Evolutionary conservation across 2,113 vertebrate genomes (phyloP).

Genomic region (Pseudorectes ferrugineus): DNA sequence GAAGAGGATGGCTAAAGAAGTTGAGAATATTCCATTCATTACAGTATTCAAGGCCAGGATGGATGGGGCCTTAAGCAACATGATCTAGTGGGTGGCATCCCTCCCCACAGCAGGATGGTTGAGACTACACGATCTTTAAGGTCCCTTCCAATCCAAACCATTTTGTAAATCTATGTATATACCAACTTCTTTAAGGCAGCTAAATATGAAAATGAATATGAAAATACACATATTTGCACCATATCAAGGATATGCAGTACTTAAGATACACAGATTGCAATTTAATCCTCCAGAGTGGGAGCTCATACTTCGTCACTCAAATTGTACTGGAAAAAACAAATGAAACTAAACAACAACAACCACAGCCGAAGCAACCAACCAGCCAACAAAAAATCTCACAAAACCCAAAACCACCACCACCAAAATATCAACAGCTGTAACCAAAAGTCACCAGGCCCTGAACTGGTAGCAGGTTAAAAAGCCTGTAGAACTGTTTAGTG

Average conservation of each 20-base stretch:
- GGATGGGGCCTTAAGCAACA: neutral
- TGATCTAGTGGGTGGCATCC: neutral
- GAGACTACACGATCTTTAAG: neutral
- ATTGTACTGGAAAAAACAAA: neutral
- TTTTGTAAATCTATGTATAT: neutral
- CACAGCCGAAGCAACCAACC: neutral
- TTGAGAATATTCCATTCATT: neutral
- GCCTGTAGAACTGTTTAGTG: neutral
- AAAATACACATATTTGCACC: neutral
- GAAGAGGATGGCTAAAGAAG: accelerated
- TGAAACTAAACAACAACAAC: neutral
- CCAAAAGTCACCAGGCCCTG: neutral
- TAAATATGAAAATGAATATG: too few species aligned
- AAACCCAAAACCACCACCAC: neutral
- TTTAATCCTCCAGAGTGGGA: neutral
- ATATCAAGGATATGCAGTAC: neutral
- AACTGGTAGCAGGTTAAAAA: neutral
- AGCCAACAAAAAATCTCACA: neutral
- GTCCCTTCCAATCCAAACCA: neutral
- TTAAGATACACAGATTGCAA: neutral
- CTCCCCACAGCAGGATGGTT: neutral
- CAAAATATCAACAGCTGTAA: neutral
- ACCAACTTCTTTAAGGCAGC: neutral
- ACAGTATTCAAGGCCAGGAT: neutral
- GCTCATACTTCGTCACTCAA: neutral